Evolutionary conservation across 2,113 vertebrate species (phyloP).

Genomic region (Malurus elegans): DNA sequence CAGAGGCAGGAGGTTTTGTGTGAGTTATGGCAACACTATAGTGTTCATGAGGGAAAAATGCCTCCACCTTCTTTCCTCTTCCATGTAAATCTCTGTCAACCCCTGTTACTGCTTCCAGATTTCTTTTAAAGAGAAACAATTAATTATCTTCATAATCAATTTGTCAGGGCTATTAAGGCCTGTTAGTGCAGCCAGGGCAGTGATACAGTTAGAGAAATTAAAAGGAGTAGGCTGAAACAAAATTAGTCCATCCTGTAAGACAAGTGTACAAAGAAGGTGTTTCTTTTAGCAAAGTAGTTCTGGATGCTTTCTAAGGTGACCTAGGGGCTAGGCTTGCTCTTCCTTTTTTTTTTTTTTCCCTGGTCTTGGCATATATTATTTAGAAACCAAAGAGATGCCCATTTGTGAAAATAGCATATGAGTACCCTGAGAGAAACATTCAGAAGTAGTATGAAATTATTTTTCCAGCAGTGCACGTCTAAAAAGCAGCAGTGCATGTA

Average conservation of each 20-base stretch:
- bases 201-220: background rate
- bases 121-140: background rate
- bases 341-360: background rate
- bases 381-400: background rate
- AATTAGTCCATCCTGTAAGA: background rate
- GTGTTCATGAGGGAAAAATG: background rate
- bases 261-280: background rate
- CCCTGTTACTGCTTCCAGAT: background rate
- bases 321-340: background rate
- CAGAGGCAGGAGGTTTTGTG: background rate
- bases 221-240: background rate
- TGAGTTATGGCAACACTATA: background rate
- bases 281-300: background rate
- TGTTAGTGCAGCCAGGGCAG: background rate
- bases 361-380: background rate
- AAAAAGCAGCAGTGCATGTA: background rate
- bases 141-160: conserved; percentile 17
- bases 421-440: background rate
- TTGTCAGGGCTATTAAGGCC: background rate
- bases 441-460: background rate
- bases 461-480: background rate
- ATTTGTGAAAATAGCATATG: background rate
- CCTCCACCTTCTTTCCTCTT: background rate
- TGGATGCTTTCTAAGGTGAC: background rate
- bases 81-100: background rate